Conservation (phyloP, 2,113 vertebrate species). For the Okapia johnstoni region DNA sequence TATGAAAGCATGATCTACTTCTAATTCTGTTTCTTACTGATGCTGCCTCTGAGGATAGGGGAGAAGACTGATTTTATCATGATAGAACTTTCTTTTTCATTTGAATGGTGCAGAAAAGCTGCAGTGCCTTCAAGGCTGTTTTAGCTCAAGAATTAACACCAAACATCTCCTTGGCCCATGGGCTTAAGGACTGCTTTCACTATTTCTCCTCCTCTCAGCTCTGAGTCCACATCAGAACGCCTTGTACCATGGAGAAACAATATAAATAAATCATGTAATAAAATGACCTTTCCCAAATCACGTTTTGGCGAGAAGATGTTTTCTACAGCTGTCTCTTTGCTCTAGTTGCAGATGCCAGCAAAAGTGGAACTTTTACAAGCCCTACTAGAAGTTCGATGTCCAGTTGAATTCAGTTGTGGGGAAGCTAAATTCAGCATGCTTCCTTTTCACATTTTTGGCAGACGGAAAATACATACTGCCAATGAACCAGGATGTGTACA, state of each 20-base stretch:
- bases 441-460: conserved; percentile 42
- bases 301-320: conserved; percentile 57
- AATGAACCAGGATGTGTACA: not conserved
- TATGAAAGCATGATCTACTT: not conserved
- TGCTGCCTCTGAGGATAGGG: not conserved
- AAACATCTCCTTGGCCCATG: not conserved
- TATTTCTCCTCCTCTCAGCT: not conserved
- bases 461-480: not conserved
- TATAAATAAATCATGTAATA: conserved; percentile 66
- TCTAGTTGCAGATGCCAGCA: conserved; percentile 14
- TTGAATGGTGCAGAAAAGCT: not conserved
- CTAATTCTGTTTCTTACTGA: not conserved
- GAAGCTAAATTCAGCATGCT: conserved; percentile 37
- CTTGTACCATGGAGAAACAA: conserved; percentile 52
- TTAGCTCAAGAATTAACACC: not conserved
- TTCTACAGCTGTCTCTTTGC: conserved; percentile 60
- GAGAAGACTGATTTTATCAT: not conserved
- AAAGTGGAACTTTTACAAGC: not conserved
- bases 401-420: not conserved
- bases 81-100: not conserved
- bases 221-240: conserved; percentile 2
- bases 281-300: conserved; percentile 70
- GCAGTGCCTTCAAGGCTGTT: not conserved
- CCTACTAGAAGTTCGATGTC: not conserved
- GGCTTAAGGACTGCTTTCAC: not conserved